Percentiles rank a stretch among this genome's conserved stretches.
Evolutionary conservation across 2,888 invertebrate genomes (phyloP).

Genomic region (Lochmaea crataegi): DNA sequence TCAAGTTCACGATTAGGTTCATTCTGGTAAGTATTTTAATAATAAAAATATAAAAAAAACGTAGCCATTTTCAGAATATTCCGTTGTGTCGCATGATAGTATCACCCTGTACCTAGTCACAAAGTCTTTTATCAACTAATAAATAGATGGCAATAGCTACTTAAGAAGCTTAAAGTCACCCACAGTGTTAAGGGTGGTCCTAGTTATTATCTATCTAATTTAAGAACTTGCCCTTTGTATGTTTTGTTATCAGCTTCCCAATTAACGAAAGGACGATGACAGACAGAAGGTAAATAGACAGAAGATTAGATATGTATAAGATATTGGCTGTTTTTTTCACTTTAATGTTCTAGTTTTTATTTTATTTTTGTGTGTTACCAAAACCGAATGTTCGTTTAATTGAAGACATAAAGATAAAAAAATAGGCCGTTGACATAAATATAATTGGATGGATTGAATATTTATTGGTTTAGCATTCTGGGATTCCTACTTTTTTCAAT

Average conservation of each 20-base stretch:
- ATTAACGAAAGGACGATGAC: conserved; percentile 44
- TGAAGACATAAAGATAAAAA: conserved; percentile 24
- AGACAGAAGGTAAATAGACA: conserved; percentile 43
- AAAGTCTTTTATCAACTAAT: conserved; percentile 32
- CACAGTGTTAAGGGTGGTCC: conserved; percentile 46
- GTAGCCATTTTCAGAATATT: too few species aligned
- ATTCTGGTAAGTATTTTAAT: too few species aligned
- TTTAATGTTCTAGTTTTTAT: conserved; percentile 24
- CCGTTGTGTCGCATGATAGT: neutral
- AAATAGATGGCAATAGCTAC: conserved; percentile 41
- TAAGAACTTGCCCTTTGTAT: conserved; percentile 44
- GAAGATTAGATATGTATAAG: conserved; percentile 42
- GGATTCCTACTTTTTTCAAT: neutral
- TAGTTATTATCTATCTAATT: conserved; percentile 45
- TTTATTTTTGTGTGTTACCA: conserved; percentile 1
- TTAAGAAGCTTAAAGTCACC: conserved; percentile 44
- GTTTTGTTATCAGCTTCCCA: conserved; percentile 43
- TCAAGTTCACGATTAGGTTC: too few species aligned
- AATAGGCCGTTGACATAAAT: neutral
- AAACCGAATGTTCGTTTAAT: conserved; percentile 20
- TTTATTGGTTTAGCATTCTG: neutral
- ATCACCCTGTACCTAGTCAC: conserved; percentile 21
- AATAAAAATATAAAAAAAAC: too few species aligned
- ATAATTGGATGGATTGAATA: neutral
- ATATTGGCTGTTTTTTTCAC: conserved; percentile 27